phyloP scores from a whole-genome alignment of 2,888 invertebrate genomes.

The Gisinianus flammeolus region DNA sequence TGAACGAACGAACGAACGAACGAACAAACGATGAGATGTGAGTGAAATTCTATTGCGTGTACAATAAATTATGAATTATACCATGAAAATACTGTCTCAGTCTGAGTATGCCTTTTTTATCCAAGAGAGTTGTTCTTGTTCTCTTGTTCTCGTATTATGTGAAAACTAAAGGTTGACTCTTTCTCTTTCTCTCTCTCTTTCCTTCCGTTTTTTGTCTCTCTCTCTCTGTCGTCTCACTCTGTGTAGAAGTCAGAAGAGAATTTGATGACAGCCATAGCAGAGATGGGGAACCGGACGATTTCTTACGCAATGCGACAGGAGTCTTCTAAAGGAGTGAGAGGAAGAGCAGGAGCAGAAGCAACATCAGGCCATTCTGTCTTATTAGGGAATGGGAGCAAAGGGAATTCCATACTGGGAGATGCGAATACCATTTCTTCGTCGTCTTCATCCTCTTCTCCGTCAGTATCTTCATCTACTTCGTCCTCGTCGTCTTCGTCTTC shows the following conservation, averaged over 20 bases:
- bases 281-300: conserved; percentile 56
- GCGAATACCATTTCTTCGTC: conserved; percentile 43
- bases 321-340: conserved; percentile 19
- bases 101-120: no score
- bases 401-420: conserved; percentile 55
- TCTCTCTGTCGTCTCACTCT: no score
- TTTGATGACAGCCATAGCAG: conserved; percentile 56
- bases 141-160: no score
- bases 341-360: neutral
- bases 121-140: no score
- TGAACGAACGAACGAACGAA: no score
- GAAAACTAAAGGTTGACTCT: no score
- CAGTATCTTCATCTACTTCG: conserved; percentile 5
- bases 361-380: conserved; percentile 42
- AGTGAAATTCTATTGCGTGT: no score
- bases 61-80: no score
- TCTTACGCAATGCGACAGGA: conserved; percentile 59
- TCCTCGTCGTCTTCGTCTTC: conserved; percentile 16
- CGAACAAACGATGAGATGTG: no score
- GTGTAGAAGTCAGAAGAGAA: conserved; percentile 57
- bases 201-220: no score
- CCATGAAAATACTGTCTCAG: no score
- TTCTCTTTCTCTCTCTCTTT: no score
- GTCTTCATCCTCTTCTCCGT: conserved; percentile 23
- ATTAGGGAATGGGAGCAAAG: conserved; percentile 50